Evolutionary conservation across 2,113 vertebrate species (phyloP), one percentile per base, ranked within the genome.

Genomic region (Corythornis madagascariensis): DNA sequence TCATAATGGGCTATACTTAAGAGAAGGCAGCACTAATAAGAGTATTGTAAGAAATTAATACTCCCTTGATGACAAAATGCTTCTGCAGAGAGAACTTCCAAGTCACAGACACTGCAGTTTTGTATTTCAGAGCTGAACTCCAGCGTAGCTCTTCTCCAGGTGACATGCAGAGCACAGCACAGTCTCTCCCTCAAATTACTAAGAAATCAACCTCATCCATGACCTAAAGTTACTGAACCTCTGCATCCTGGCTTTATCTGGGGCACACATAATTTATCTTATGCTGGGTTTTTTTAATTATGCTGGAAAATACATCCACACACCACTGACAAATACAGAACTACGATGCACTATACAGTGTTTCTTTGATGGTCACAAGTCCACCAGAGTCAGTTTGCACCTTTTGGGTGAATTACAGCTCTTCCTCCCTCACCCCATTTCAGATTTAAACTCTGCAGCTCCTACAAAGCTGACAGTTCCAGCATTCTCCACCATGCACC

Each of bases 331-430:
- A 50, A 21, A 38, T 0, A 52, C 13, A 17, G 21, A 86, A 83
- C 13, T 22, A 42, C 24, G 59, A 15, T 1, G 40, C 24, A n/a
- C 18, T n/a, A 21, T 16, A 56, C 0, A 0, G 18, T 13, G 9
- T 6, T 48, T 70, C 38, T 31, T 31, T 1, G 2, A 48, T 25
- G 29, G 42, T 71, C 35, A 70, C 31, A 70, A 81, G 52, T 28
- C 1, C 0, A 59, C 16, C 60, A 60, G 64, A 73, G 35, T 29
- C 55, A 76, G 28, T 20, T 52, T 57, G 21, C 26, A 63, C 4
- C 40, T 78, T 60, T 21, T 15, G 4, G 8, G n/a, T 7, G 4
- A 67, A 86, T 1, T 59, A 25, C 13, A 78, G 22, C 24, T 61
- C 9, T 40, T 75, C 17, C 29, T 69, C 52, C 31, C 53, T 40